Conservation (phyloP, 53 echinoderm and acorn worm species). For the Echinometra lucunter region DNA sequence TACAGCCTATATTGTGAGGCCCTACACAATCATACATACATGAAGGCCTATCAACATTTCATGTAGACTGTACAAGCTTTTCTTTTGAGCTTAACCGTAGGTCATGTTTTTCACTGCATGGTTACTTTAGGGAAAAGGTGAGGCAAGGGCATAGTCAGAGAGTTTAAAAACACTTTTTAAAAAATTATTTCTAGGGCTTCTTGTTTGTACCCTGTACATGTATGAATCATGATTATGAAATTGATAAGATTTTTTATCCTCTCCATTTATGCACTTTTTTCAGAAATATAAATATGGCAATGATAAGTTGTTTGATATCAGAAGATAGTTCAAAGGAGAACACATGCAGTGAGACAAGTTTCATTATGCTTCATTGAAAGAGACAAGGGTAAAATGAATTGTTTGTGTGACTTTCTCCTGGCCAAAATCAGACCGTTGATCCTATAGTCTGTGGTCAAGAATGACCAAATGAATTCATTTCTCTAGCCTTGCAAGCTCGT, state of each 20-base stretch:
- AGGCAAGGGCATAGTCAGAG: background rate
- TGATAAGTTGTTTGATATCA: background rate
- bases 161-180: background rate
- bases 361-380: background rate
- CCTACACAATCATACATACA: too few species aligned
- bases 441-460: constrained; percentile 18
- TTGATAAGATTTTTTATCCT: too few species aligned
- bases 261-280: too few species aligned
- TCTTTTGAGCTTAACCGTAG: too few species aligned
- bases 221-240: too few species aligned
- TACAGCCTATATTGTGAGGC: too few species aligned
- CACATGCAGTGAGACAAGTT: background rate
- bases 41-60: too few species aligned
- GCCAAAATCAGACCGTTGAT: constrained; percentile 42
- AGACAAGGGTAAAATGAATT: background rate
- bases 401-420: background rate
- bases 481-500: background rate
- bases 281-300: background rate
- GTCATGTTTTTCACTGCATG: background rate
- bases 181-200: background rate
- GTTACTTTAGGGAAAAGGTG: background rate
- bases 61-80: too few species aligned
- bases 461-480: background rate
- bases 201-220: too few species aligned
- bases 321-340: background rate